phyloP scores from a whole-genome alignment of 2,888 invertebrate genomes.

The Erebia ligea region DNA sequence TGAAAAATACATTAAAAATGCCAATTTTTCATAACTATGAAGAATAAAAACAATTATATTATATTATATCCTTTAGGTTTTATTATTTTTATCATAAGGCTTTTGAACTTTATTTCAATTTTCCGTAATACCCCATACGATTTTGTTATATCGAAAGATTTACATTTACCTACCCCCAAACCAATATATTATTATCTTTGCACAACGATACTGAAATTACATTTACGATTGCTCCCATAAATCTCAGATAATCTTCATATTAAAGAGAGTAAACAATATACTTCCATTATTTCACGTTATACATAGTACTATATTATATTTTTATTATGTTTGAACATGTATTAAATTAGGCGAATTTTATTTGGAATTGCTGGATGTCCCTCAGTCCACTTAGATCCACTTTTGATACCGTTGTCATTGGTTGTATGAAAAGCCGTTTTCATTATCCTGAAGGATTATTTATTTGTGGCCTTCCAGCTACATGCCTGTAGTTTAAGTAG shows the following conservation, averaged over 20 bases:
- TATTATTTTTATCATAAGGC: too few relatives aligned
- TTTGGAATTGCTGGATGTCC: too few relatives aligned
- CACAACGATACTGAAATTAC: conserved; percentile 33
- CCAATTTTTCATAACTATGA: too few relatives aligned
- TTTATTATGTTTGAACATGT: background rate
- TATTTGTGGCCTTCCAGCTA: too few relatives aligned
- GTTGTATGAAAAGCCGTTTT: too few relatives aligned
- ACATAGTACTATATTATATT: background rate
- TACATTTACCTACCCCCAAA: conserved; percentile 11
- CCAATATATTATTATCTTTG: conserved; percentile 27
- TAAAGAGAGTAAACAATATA: conserved; percentile 19
- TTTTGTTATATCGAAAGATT: background rate
- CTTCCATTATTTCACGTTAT: conserved; percentile 13
- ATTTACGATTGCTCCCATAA: conserved; percentile 29
- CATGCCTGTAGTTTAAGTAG: too few relatives aligned
- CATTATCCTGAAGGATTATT: too few relatives aligned
- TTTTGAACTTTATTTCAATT: background rate
- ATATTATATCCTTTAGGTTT: too few relatives aligned
- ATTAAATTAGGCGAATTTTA: background rate
- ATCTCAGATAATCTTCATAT: conserved; percentile 20
- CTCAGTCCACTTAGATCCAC: too few relatives aligned
- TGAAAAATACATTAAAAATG: too few relatives aligned
- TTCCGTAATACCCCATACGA: background rate
- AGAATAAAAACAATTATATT: too few relatives aligned
- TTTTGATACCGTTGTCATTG: too few relatives aligned